Conservation (phyloP, 2,888 invertebrate species). For the Branchinecta sandiegonensis region DNA sequence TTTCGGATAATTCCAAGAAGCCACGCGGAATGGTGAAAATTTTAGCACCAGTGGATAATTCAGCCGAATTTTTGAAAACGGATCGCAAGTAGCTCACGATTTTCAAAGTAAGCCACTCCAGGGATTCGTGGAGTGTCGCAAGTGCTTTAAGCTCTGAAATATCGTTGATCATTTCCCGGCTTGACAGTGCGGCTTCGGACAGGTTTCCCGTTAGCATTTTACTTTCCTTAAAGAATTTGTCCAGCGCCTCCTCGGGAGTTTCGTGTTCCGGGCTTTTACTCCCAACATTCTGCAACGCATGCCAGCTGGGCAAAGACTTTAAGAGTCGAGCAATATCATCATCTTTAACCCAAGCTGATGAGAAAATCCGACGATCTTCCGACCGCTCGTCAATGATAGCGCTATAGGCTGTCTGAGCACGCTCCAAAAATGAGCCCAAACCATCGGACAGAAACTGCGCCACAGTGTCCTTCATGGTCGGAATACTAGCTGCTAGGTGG, state of each 20-base stretch:
- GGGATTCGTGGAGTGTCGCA: conserved; percentile 78
- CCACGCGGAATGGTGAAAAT: conserved; percentile 49
- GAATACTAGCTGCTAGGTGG: not conserved
- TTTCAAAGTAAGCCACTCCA: conserved; percentile 39
- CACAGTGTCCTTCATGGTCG: not conserved
- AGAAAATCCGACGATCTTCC: conserved; percentile 61
- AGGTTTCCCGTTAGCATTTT: conserved; percentile 82
- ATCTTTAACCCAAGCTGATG: conserved; percentile 80
- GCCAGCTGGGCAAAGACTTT: conserved; percentile 64
- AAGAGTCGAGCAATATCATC: conserved; percentile 86
- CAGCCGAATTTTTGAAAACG: conserved; percentile 24
- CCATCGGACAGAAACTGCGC: not conserved
- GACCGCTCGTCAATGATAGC: conserved; percentile 61
- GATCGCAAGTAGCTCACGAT: not conserved
- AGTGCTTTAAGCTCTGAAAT: conserved; percentile 63
- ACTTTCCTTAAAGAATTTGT: conserved; percentile 70
- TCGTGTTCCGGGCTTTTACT: conserved; percentile 45
- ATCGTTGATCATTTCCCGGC: conserved; percentile 73
- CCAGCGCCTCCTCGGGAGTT: conserved; percentile 60
- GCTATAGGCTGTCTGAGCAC: conserved; percentile 53
- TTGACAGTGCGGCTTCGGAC: conserved; percentile 68
- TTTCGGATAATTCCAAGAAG: conserved; percentile 76
- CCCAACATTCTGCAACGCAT: conserved; percentile 45
- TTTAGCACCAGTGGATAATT: conserved; percentile 23
- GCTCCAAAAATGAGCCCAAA: conserved; percentile 24